phyloP scores from a whole-genome alignment of 2,113 vertebrate genomes.

The Myrmophylax atrothorax region DNA sequence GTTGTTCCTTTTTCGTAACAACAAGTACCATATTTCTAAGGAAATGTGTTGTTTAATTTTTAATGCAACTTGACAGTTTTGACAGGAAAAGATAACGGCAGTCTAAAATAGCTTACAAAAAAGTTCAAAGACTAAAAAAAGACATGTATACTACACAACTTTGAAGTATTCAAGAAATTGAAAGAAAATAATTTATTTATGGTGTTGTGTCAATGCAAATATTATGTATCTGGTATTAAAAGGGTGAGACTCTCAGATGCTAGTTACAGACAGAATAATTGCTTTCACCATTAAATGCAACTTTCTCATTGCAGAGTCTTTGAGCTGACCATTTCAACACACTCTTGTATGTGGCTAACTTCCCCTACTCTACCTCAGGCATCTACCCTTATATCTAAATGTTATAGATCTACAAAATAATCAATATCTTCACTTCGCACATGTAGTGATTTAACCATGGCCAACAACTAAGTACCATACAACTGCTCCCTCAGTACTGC shows the following conservation, averaged over 20 bases:
- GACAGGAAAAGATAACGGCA: constrained; percentile 45
- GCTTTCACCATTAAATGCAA: not conserved
- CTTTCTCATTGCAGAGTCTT: not conserved
- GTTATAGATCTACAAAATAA: not conserved
- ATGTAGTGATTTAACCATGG: not conserved
- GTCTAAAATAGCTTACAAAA: constrained; percentile 42
- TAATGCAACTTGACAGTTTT: constrained; percentile 34
- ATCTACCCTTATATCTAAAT: not conserved
- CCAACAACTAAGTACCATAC: not conserved
- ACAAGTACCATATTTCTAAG: not conserved
- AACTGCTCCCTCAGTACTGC: not conserved
- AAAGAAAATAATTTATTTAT: not conserved
- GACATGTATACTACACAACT: not conserved
- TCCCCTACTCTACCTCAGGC: not conserved
- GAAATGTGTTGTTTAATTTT: constrained; percentile 32
- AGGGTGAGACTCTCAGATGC: not conserved
- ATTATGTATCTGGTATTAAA: not conserved
- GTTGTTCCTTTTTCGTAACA: not conserved
- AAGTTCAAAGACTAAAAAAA: constrained; percentile 35
- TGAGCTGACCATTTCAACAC: not conserved
- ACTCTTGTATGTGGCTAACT: not conserved
- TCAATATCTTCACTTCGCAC: not conserved
- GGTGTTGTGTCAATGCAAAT: not conserved
- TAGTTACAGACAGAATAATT: not conserved
- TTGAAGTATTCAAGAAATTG: constrained; percentile 1